Base-by-base conservation (phyloP, 2,113 vertebrate genomes). In the Mobula hypostoma region DNA sequence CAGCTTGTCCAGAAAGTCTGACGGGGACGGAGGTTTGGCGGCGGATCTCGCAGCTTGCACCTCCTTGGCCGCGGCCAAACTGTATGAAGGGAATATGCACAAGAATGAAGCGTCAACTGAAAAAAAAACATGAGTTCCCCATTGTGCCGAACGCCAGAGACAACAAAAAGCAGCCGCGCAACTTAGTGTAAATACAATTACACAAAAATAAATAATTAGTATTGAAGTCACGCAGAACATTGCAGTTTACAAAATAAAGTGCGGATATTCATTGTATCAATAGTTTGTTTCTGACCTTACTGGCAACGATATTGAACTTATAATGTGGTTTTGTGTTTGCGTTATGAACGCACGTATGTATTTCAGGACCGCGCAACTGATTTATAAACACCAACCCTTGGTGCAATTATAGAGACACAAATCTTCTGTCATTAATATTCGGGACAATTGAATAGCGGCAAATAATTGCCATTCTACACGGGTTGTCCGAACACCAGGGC, bases 1-100 rank as follows among this genome's bases (percentile, higher is more conserved):
- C 95, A 99, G 95, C 94, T 99, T 99, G 96, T 99, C 99, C 97
- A 99, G 96, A 97, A 99, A 99, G 96, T 99, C 99, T 0, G 99
- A 99, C 85, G 99, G 99, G 80, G 99, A 98, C 98, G 99, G 99
- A 11, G 98, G 98, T 78, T 98, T 97, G 94, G 98, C 96, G 8
- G 98, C 97, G 94, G 99, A 98, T 94, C 98, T 98, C 14, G 98
- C 98, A n/a, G 98, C 98, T 94, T 97, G 96, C 56, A 97, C 97
- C 96, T 99, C 98, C 97, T 99, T 99, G 66, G 99, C 99, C 36
- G 98, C 98, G 94, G 98, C 99, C 96, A 99, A 97, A 96, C 99
- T 99, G 96, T 63, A 68, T 14, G 85, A n/a, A 94, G 95, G 72
- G 11, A 87, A 94, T 94, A 95, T 94, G 94, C 96, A 94, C 95